Evolutionary conservation across 2,888 invertebrate species (phyloP), one percentile per base, ranked within the genome.

Genomic region (Syritta pipiens): DNA sequence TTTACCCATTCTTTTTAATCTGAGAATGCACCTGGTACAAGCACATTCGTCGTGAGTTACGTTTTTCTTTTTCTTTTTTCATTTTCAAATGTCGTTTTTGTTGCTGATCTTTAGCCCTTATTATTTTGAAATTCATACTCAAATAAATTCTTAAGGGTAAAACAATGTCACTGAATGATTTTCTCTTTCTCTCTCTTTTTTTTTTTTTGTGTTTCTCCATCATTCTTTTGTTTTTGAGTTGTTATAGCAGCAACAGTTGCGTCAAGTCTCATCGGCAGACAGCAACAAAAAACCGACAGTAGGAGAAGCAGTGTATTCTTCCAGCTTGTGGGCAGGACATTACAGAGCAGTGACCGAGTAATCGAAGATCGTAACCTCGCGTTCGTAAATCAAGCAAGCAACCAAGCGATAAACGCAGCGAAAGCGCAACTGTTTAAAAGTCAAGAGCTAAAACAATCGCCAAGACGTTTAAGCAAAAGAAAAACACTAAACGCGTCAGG

Each of bases 191-290:
- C 20, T 30, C 14, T 37, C 10, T 63, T 19, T 42, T 14, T 46
- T 19, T 14, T 35, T 12, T 60, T 49, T 51, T 65, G 49, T 40
- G 24, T 65, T 32, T 65, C 44, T 35, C n/a, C 26, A n/a, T n/a
- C 57, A 22, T 17, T 51, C 24, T 49, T 28, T 22, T 32, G 44
- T n/a, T 46, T 4, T 32, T 53, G 20, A 51, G 57, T 60, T 67
- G 51, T 42, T 76, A 49, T 44, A 71, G 57, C 63, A 65, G 46
- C 76, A 69, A 59, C 68, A 57, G 28, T n/a, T n/a, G n/a, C n/a
- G n/a, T n/a, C n/a, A n/a, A n/a, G n/a, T n/a, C n/a, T n/a, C n/a
- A n/a, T n/a, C n/a, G n/a, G n/a, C n/a, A n/a, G n/a, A n/a, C n/a
- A n/a, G n/a, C n/a, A n/a, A n/a, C n/a, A n/a, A n/a, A n/a, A n/a